Evolutionary conservation across 2,888 invertebrate species (phyloP).

Genomic region (Bombyx huttoni): DNA sequence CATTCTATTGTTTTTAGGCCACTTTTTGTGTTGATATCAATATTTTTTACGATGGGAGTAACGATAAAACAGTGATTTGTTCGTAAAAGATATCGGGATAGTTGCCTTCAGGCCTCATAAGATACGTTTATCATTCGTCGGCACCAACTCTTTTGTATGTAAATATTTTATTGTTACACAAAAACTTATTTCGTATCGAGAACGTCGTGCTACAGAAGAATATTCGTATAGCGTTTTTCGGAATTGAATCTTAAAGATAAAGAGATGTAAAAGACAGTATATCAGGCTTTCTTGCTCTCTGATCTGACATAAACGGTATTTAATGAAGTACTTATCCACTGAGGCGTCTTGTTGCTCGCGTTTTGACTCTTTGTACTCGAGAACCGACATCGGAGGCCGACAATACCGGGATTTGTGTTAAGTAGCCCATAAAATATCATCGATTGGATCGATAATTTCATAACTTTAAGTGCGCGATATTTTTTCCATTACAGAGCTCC

Average conservation of each 20-base stretch:
- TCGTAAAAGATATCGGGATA: constrained; percentile 55
- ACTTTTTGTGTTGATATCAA: constrained; percentile 68
- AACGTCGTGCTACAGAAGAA: constrained; percentile 10
- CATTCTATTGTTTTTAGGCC: constrained; percentile 67
- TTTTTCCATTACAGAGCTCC: not conserved
- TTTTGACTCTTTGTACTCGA: constrained; percentile 22
- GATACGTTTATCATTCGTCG: constrained; percentile 63
- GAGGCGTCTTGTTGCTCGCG: constrained; percentile 26
- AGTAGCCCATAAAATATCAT: constrained; percentile 52
- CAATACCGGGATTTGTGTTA: constrained; percentile 43
- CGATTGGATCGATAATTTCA: constrained; percentile 27
- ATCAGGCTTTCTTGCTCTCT: constrained; percentile 30
- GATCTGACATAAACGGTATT: constrained; percentile 42
- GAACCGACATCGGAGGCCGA: constrained; percentile 31
- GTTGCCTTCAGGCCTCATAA: constrained; percentile 50
- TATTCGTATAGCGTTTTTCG: constrained; percentile 5
- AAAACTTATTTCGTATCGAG: constrained; percentile 21
- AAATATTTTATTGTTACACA: constrained; percentile 56
- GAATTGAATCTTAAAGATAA: constrained; percentile 9
- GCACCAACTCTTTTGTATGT: constrained; percentile 59
- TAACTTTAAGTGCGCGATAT: not conserved
- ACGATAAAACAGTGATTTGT: constrained; percentile 69
- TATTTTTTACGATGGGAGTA: constrained; percentile 66
- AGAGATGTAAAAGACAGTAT: constrained; percentile 33
- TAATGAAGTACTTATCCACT: constrained; percentile 25